Evolutionary conservation across 2,113 vertebrate genomes (phyloP), one percentile per base, ranked within the genome.

Genomic region (Panurus biarmicus): DNA sequence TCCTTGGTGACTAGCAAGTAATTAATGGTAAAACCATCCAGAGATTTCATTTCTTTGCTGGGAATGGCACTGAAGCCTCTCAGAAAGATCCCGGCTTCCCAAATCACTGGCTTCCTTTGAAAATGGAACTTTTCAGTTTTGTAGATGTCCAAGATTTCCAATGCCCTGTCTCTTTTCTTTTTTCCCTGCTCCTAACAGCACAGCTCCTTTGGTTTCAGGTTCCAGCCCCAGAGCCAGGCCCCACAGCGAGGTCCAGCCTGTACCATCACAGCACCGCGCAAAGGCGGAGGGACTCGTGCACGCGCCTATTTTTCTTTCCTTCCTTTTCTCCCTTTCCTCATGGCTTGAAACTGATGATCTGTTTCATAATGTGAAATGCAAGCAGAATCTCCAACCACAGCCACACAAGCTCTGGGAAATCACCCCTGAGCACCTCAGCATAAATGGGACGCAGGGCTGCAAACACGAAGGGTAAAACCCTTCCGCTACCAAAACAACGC

Each of bases 291-390:
- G 94, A 96, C 60, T 96, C 91, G 95, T 26, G 78, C 64, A 11
- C 2, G 4, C 1, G 25, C 56, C 62, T 83, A 7, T 38, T 87
- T 35, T 65, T 71, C 15, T 42, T 42, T 72, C 74, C 17, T 71
- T 84, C 45, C 14, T 9, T 33, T 6, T 2, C 12, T 23, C 20
- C 25, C 20, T 66, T 60, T 87, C 92, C 87, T 90, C 74, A 45
- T 73, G 73, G 80, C 65, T 94, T 50, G 85, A 89, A 89, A 96
- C 69, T 88, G 87, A 93, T 87, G 90, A 94, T 93, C 94, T 94
- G 83, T 95, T 97, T 96, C 90, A 91, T 77, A 87, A 93, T 36
- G 53, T 80, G 92, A 97, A 95, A 94, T 51, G 87, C 76, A 95
- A 97, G 96, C 93, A 92, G 75, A 97, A 95, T 96, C 89, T 94